phyloP scores from a whole-genome alignment of 2,888 invertebrate species.

The Drosophila austrosaltans region DNA sequence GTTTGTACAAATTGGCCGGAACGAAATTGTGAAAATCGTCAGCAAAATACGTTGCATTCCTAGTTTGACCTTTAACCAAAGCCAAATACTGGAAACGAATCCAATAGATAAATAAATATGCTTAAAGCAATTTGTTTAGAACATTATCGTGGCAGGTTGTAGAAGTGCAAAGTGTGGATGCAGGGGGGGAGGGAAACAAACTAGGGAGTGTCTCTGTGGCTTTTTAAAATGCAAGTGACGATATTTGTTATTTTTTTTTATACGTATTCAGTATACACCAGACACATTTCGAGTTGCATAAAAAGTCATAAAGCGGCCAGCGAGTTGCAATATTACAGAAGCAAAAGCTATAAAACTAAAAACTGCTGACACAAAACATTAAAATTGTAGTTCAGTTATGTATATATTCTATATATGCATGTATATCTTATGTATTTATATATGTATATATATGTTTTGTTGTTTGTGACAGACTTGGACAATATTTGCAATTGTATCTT shows the following conservation, averaged over 20 bases:
- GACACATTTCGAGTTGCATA: constrained; percentile 44
- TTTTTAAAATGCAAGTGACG: constrained; percentile 46
- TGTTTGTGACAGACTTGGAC: neutral
- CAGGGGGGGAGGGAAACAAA: constrained; percentile 55
- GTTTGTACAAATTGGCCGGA: constrained; percentile 35
- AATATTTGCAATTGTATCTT: constrained; percentile 1
- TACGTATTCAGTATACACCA: constrained; percentile 29
- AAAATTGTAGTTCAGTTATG: constrained; percentile 37
- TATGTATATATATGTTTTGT: neutral
- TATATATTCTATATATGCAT: constrained; percentile 5
- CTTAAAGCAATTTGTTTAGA: neutral
- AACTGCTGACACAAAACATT: constrained; percentile 40
- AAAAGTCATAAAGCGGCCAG: constrained; percentile 49
- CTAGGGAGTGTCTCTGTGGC: constrained; percentile 23
- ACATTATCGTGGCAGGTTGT: neutral
- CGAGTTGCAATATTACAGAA: constrained; percentile 35
- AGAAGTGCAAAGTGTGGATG: neutral
- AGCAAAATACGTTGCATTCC: constrained; percentile 27
- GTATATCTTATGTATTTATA: neutral
- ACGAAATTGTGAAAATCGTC: constrained; percentile 30
- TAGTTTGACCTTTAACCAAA: constrained; percentile 38
- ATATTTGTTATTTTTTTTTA: constrained; percentile 27
- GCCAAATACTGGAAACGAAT: constrained; percentile 41
- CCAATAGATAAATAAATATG: constrained; percentile 8
- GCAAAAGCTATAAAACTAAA: constrained; percentile 37